Evolutionary conservation across 1,140 invertebrate species (phyloP), one percentile per base, ranked within the genome.

Genomic region (Ostrea edulis): DNA sequence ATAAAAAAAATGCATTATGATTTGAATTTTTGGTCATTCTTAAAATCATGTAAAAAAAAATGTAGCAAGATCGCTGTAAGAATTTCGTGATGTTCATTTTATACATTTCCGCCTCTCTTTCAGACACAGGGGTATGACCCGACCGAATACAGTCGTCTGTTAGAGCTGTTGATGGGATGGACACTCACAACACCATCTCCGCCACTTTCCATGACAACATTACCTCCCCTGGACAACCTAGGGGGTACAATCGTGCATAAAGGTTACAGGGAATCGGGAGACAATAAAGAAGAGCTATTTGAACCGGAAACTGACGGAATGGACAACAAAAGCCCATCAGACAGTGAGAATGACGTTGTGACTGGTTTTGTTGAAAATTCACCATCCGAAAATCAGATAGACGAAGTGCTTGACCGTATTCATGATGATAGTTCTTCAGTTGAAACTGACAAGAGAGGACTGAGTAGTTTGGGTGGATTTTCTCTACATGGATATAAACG

Each of bases 401-500:
- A 77, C 8, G 29, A 77, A 77, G 9, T 77, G 5, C n/a, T n/a
- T 7, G 58, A 62, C 3, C 12, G 17, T 11, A 3, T 29, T 77
- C 8, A 62, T 29, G 88, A 77, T 12, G 51, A 55, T 2, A 81
- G 62, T 82, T 58, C 53, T 29, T 71, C 83, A 17, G 77, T 71
- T 86, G 85, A 55, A 0, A 85, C 54, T 8, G 86, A 89, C 68
- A 83, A 83, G 44, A 25, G 82, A 7, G 81, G 54, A 8, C 29
- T 89, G 8, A 84, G 83, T 54, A 82, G 84, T 25, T 44, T 89
- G 22, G 88, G 88, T 20, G 82, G 82, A 35, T 86, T 89, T 81
- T 81, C 85, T 25, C 68, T 89, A 14, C 88, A 89, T 84, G 82
- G 58, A 22, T 89, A 86, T 20, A 86, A 86, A 81, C 58, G 88